A percentile compares a stretch with the other conserved stretches of the same genome.
Conservation (phyloP, 1,140 invertebrate species). For the Telenomus remus region DNA sequence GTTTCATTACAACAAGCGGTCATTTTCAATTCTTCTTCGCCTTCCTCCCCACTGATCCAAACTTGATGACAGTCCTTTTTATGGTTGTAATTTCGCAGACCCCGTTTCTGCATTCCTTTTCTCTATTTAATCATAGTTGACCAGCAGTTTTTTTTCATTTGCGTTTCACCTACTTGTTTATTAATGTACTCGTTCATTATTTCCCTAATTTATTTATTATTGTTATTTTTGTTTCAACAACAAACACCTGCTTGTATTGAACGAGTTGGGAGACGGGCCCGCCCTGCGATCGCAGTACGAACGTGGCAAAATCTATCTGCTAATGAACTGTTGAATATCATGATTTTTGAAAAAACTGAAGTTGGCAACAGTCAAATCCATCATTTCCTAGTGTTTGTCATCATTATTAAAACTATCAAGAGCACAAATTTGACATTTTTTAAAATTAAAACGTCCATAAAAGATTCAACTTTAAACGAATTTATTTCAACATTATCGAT, state of each 20-base stretch:
- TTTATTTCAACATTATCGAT: too few relatives aligned
- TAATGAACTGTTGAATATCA: not conserved
- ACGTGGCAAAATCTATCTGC: constrained; percentile 43
- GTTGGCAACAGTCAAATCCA: too few relatives aligned
- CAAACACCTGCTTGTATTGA: constrained; percentile 18
- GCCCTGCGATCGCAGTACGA: constrained; percentile 33
- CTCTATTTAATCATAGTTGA: not conserved
- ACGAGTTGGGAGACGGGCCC: constrained; percentile 39
- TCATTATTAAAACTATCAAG: too few relatives aligned
- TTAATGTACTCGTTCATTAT: constrained; percentile 9
- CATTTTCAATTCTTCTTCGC: not conserved
- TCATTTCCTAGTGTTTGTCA: too few relatives aligned
- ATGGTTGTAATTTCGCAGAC: constrained; percentile 8
- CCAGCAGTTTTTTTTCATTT: not conserved
- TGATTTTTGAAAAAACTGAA: not conserved
- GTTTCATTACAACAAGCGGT: not conserved
- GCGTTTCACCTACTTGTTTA: not conserved
- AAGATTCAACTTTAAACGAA: too few relatives aligned
- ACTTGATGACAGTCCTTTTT: constrained; percentile 3
- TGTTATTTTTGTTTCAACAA: constrained; percentile 1
- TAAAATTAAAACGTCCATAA: too few relatives aligned
- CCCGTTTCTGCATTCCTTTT: not conserved
- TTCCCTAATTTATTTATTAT: not conserved
- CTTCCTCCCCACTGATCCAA: not conserved
- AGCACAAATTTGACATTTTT: too few relatives aligned